Conservation (phyloP, 2,113 vertebrate genomes). For the Gavia stellata region DNA sequence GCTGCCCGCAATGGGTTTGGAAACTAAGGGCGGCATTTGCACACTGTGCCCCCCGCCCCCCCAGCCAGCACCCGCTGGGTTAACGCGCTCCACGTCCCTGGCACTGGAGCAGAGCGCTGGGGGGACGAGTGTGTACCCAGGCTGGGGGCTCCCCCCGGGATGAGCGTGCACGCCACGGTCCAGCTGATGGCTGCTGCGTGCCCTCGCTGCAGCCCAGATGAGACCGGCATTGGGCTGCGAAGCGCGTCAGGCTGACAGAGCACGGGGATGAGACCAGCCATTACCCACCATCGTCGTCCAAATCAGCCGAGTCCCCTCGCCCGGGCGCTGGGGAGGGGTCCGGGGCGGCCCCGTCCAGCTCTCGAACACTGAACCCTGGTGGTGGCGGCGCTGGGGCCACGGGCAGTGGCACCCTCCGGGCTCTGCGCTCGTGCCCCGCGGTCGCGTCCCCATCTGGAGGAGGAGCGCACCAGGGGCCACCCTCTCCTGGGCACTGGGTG, state of each 20-base stretch:
- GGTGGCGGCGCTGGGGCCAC: not conserved
- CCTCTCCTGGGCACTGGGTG: not conserved
- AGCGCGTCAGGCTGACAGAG: not conserved
- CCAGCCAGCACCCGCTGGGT: rapidly evolving
- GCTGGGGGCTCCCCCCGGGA: not conserved
- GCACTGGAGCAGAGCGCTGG: not conserved
- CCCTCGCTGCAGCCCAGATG: not conserved
- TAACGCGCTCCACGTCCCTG: rapidly evolving
- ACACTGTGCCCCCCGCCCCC: not conserved
- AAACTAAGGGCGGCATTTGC: rapidly evolving
- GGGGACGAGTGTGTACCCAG: not conserved
- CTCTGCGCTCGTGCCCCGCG: rapidly evolving
- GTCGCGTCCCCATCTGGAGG: not conserved
- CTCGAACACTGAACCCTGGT: rapidly evolving
- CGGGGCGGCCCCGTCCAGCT: not conserved
- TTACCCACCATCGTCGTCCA: not conserved
- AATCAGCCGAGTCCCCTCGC: not conserved
- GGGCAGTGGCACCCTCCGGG: rapidly evolving
- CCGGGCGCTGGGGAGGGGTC: rapidly evolving
- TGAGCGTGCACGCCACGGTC: rapidly evolving
- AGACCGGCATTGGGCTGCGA: not conserved
- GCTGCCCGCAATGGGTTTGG: not conserved
- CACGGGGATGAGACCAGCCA: rapidly evolving
- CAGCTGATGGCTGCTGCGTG: not conserved
- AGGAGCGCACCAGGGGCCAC: not conserved